A percentile compares a stretch with the other conserved stretches of the same genome.
phyloP scores from a whole-genome alignment of 2,888 invertebrate genomes.

The Metacarcinus magister region DNA sequence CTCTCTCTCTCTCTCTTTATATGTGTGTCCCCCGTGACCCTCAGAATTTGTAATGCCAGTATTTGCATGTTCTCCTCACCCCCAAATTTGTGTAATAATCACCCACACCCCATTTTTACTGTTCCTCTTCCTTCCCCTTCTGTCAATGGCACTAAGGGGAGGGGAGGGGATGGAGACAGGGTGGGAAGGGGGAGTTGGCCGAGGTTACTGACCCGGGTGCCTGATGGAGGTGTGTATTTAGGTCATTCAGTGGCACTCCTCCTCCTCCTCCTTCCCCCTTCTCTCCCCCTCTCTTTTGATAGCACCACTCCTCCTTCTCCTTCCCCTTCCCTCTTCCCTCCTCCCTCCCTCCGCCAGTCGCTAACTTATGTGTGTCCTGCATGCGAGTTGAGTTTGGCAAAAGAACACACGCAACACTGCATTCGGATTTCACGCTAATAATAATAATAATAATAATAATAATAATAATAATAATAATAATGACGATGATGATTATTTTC shows the following conservation, averaged over 20 bases:
- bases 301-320: constrained; percentile 50
- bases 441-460: not conserved
- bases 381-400: constrained; percentile 33
- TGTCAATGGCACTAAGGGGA: not conserved
- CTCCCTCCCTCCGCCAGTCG: not conserved
- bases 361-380: constrained; percentile 42
- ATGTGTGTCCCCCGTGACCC: constrained; percentile 26
- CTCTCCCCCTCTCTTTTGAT: not conserved
- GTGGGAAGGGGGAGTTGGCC: constrained; percentile 1
- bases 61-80: not conserved
- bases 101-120: not conserved
- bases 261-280: constrained; percentile 38
- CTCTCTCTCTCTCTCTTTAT: constrained; percentile 9
- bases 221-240: constrained; percentile 67
- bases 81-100: not conserved
- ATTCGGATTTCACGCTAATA: not conserved
- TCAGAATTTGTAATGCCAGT: not conserved
- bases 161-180: not conserved
- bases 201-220: constrained; percentile 73
- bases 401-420: not conserved
- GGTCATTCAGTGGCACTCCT: constrained; percentile 66
- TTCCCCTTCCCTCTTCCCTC: not conserved
- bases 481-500: not conserved
- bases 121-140: not conserved
- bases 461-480: not conserved